A percentile compares a stretch with the other conserved stretches of the same genome.
These are phyloP conservation scores for Lasioglossum calceatum DNA, from an alignment of 2,888 invertebrate species.

Conservation along the genomic window DNA sequence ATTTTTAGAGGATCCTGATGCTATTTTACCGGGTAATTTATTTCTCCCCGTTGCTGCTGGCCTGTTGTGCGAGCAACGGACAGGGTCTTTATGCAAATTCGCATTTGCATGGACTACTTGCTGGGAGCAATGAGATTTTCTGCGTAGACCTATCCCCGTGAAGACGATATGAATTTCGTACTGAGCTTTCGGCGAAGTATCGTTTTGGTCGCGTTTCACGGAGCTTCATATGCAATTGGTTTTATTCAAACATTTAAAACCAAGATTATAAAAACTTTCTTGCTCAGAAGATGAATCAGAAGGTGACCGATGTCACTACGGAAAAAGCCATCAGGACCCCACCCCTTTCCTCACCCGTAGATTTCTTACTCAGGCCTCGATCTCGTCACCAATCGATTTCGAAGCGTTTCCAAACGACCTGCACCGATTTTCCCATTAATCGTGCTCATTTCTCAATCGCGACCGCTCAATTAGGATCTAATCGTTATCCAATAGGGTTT, in stretches of 20 bases:
- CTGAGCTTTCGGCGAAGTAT: not conserved
- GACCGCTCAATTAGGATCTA: not conserved
- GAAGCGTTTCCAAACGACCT: not conserved
- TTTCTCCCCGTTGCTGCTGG: not conserved
- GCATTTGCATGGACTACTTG: not conserved
- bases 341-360: not conserved
- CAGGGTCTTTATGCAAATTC: not conserved
- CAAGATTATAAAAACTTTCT: not conserved
- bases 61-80: not conserved
- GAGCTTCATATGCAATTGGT: not conserved
- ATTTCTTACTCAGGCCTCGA: too few species aligned
- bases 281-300: not conserved
- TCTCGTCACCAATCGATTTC: not conserved
- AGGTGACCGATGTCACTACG: not conserved
- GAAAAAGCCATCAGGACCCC: not conserved
- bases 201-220: not conserved
- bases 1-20: not conserved
- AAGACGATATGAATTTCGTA: not conserved
- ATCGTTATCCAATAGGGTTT: not conserved
- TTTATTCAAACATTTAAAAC: not conserved
- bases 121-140: slow-evolving; percentile 1
- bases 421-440: not conserved
- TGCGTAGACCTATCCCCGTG: too few species aligned
- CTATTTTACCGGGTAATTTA: not conserved
- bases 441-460: not conserved